These are phyloP conservation scores for Netta rufina DNA, from an alignment of 2,797 vertebrate genomes.

Conservation along the genomic window DNA sequence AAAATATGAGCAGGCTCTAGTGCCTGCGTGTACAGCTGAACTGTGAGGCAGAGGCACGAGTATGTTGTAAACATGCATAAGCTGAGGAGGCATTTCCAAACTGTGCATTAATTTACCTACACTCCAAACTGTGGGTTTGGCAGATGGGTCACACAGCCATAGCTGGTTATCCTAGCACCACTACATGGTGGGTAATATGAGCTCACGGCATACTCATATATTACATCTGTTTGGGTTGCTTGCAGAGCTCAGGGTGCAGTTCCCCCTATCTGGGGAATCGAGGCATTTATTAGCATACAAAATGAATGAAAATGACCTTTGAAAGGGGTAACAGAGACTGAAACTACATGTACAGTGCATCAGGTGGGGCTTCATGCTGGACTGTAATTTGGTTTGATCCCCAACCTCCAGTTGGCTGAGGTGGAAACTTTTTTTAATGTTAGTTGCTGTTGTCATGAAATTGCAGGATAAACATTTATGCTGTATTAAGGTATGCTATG, in stretches of 20 bases:
- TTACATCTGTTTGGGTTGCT: neutral
- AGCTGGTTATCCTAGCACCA: neutral
- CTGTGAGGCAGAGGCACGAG: neutral
- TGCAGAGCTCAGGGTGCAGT: neutral
- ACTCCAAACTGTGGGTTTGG: fast-evolving
- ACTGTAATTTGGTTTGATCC: neutral
- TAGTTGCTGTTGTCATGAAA: neutral
- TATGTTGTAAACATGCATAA: fast-evolving
- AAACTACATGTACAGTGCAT: neutral
- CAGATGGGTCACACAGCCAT: neutral
- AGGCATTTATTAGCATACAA: neutral
- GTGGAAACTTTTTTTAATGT: neutral
- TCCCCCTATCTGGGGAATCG: too few species aligned
- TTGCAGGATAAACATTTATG: neutral
- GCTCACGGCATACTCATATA: neutral
- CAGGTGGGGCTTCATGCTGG: neutral
- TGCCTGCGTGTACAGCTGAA: neutral
- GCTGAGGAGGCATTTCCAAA: neutral
- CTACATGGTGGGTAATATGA: neutral
- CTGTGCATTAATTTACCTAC: fast-evolving
- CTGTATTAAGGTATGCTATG: neutral
- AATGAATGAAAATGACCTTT: neutral
- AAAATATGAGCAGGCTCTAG: neutral
- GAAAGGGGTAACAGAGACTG: neutral
- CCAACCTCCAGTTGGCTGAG: neutral